These are phyloP conservation scores for Thalassarche chlororhynchos DNA, from an alignment of 2,113 vertebrate genomes.

Conservation along the genomic window DNA sequence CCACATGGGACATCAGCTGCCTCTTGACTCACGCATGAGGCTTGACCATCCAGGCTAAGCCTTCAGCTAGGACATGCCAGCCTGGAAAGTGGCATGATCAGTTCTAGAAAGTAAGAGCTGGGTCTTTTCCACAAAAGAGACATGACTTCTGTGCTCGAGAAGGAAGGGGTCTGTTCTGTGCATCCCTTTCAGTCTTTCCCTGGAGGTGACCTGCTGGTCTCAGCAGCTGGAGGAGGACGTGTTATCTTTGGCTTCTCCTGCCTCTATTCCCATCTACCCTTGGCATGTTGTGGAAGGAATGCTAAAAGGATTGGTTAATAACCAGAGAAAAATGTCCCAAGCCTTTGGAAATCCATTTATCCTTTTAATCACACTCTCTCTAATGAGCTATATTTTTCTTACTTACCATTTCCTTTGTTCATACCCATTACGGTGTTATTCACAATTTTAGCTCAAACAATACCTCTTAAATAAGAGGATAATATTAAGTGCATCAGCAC, in stretches of 20 bases:
- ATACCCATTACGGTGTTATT: conserved; percentile 8
- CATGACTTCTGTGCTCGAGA: accelerated
- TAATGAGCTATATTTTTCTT: conserved; percentile 48
- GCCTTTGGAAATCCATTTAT: conserved; percentile 39
- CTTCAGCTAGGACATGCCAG: background rate
- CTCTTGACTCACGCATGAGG: background rate
- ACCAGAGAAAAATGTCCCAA: conserved; percentile 6
- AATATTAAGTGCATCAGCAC: conserved; percentile 40
- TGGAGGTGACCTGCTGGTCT: background rate
- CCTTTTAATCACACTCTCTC: conserved; percentile 36
- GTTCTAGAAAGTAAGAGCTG: background rate
- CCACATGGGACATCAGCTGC: background rate
- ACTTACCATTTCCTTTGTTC: conserved; percentile 56
- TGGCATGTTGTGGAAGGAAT: background rate
- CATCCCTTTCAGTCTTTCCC: background rate
- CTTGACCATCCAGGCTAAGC: background rate
- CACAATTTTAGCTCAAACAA: conserved; percentile 52
- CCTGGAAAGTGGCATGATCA: background rate
- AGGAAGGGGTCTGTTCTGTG: background rate
- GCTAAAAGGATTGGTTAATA: background rate
- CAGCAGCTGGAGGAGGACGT: background rate
- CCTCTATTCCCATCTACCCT: background rate
- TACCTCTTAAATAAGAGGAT: conserved; percentile 46
- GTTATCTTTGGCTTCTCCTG: background rate
- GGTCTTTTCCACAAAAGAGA: background rate